These are phyloP conservation scores for Steinernema feltiae DNA, from an alignment of 1,140 invertebrate genomes.

Conservation along the genomic window DNA sequence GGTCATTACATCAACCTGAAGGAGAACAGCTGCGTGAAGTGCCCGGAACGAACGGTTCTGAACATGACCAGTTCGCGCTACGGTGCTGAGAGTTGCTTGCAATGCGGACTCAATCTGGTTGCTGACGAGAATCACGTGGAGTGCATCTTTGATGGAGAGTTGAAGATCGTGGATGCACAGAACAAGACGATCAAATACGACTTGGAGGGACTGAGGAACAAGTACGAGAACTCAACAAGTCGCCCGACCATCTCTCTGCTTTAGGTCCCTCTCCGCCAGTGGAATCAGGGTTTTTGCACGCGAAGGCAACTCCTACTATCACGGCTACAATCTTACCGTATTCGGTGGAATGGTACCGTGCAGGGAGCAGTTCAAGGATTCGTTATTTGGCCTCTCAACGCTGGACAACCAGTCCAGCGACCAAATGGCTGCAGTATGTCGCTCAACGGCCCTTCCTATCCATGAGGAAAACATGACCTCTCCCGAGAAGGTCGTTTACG, in stretches of 20 bases:
- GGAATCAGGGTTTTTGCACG: conserved; percentile 34
- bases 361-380: conserved; percentile 26
- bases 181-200: conserved; percentile 6
- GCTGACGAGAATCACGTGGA: background rate
- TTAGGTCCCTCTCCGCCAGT: background rate
- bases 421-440: conserved; percentile 12
- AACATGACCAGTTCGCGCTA: conserved; percentile 22
- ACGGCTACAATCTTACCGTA: conserved; percentile 25
- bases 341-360: conserved; percentile 25
- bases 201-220: background rate
- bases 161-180: conserved; percentile 19
- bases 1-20: conserved; percentile 30
- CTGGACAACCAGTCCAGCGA: background rate
- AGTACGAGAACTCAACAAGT: background rate
- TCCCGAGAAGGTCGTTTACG: background rate
- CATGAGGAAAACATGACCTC: background rate
- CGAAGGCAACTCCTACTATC: conserved; percentile 33
- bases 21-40: conserved; percentile 24
- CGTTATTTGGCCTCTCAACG: conserved; percentile 20
- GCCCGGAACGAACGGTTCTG: conserved; percentile 22
- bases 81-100: conserved; percentile 18
- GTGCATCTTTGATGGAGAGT: conserved; percentile 14
- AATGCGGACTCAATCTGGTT: conserved; percentile 5
- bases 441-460: conserved; percentile 29
- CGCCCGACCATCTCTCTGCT: background rate